phyloP scores from a whole-genome alignment of 2,113 vertebrate genomes.

The Butorides virescens region DNA sequence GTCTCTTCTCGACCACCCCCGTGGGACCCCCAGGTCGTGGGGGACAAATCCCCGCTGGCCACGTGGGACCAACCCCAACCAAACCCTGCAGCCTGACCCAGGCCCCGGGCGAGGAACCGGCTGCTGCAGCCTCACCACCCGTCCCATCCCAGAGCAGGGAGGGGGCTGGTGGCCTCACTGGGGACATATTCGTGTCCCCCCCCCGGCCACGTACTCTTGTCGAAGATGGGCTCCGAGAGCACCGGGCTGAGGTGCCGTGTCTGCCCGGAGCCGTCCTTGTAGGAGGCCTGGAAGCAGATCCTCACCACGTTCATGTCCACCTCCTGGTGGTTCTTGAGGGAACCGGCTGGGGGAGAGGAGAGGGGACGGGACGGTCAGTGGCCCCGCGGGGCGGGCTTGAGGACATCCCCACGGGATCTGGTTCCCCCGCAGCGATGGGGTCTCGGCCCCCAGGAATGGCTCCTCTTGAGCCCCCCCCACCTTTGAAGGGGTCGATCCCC shows the following conservation, averaged over 20 bases:
- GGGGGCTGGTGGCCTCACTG: not conserved
- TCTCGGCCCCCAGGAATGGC: not conserved
- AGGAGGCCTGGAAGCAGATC: constrained; percentile 90
- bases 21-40: rapidly evolving
- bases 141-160: not conserved
- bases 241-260: constrained; percentile 78
- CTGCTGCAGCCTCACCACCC: not conserved
- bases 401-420: not conserved
- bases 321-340: constrained; percentile 91
- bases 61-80: not conserved
- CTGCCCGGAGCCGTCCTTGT: constrained; percentile 76
- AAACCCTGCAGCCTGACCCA: rapidly evolving
- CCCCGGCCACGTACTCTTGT: constrained; percentile 84
- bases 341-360: constrained; percentile 74
- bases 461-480: constrained; percentile 50
- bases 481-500: constrained; percentile 91
- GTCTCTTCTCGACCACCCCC: not conserved
- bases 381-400: not conserved
- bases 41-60: not conserved
- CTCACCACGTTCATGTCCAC: constrained; percentile 95
- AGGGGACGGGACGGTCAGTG: not conserved
- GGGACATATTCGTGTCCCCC: no score
- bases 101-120: rapidly evolving
- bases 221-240: constrained; percentile 89
- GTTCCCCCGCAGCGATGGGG: rapidly evolving